Percentiles rank a stretch among this genome's conserved stretches.
phyloP scores from a whole-genome alignment of 2,797 vertebrate species.

The Pseudochirops corinnae region DNA sequence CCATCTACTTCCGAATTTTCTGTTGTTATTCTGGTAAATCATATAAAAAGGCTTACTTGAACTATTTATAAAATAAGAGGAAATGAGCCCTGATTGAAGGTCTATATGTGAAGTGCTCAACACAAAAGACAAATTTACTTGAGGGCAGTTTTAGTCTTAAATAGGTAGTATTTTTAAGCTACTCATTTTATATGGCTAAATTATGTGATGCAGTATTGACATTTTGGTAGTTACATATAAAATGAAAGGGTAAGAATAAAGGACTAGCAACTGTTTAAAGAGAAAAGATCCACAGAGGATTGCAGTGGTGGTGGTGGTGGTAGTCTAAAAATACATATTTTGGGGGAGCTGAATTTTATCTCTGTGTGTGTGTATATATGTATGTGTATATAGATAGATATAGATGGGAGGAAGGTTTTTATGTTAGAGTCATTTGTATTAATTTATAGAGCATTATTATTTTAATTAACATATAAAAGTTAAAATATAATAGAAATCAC shows the following conservation, averaged over 20 bases:
- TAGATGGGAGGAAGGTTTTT: background rate
- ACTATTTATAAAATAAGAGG: background rate
- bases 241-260: background rate
- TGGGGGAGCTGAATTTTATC: background rate
- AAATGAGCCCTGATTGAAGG: background rate
- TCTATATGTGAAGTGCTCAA: background rate
- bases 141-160: background rate
- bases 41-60: background rate
- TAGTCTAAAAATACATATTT: background rate
- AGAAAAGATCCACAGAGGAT: background rate
- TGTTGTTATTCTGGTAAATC: background rate
- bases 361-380: too few species aligned
- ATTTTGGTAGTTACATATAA: background rate
- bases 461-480: background rate
- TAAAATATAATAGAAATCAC: background rate
- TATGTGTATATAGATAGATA: background rate
- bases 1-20: background rate
- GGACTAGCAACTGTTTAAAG: background rate
- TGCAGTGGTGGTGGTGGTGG: background rate
- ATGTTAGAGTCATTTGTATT: background rate
- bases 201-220: background rate
- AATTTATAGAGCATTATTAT: background rate
- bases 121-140: background rate
- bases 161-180: background rate
- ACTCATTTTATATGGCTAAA: background rate